Evolutionary conservation across 2,113 vertebrate species (phyloP).

Genomic region (Mormoops blainvillei): DNA sequence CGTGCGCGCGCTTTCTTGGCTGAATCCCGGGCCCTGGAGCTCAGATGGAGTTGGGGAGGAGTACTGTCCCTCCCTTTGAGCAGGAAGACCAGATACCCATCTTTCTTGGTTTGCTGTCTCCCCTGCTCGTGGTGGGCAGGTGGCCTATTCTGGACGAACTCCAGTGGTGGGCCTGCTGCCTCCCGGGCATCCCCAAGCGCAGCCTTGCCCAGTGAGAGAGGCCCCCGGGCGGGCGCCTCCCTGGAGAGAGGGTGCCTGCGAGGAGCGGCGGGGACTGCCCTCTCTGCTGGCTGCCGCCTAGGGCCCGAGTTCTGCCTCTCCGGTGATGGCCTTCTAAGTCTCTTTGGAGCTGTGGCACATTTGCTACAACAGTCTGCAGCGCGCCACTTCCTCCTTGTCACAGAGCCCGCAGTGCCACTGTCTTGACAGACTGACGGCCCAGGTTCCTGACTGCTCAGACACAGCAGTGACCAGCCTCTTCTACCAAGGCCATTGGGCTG

Average conservation of each 20-base stretch:
- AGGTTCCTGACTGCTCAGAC: background rate
- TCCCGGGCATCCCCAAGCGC: fast-evolving
- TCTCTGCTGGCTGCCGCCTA: background rate
- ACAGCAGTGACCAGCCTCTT: background rate
- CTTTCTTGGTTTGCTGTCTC: background rate
- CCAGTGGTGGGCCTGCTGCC: background rate
- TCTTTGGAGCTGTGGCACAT: fast-evolving
- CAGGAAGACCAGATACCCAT: background rate
- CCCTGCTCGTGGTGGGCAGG: too few species aligned
- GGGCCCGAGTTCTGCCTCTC: background rate
- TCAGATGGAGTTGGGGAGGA: background rate
- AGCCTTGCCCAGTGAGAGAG: background rate
- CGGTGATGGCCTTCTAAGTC: background rate
- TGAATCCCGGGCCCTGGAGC: background rate
- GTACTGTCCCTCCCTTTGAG: background rate
- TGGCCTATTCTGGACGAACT: background rate
- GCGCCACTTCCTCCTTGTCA: background rate
- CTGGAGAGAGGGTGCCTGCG: background rate
- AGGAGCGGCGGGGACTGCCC: background rate
- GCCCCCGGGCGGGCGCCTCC: fast-evolving
- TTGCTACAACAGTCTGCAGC: background rate
- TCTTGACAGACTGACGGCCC: background rate
- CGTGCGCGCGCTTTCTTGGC: background rate
- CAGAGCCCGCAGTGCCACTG: background rate
- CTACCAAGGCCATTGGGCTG: background rate